Evolutionary conservation across 1,140 invertebrate genomes (phyloP), one percentile per base, ranked within the genome.

Genomic region (Drosophila arizonae): DNA sequence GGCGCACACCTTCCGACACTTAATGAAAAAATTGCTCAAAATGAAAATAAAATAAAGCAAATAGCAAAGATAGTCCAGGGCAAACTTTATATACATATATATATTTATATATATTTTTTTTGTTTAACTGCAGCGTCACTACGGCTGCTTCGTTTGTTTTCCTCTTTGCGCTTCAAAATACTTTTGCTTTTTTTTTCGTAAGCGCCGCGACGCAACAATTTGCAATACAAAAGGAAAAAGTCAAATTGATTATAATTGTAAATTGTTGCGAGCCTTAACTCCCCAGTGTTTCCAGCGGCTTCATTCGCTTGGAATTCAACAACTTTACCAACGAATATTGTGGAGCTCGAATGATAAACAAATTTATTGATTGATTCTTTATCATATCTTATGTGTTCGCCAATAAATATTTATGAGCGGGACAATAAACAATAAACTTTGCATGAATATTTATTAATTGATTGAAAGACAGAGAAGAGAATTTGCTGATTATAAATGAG

Each of bases 231-330:
- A 79, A 28, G 45, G 11, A 21, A 48, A 62, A 54, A 52, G 48
- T 73, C 65, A 79, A 87, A 82, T 87, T 88, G 79, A 88, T 87
- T 87, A 82, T 88, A 87, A 88, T 87, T 87, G 82, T 79, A 82
- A 87, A 87, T 87, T 87, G 82, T 72, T 88, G 68, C 46, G 56
- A 65, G 41, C 15, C 10, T 43, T 21, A 36, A 68, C 60, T 50
- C 50, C 9, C 24, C 57, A 64, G 68, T 65, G 68, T 79, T 78
- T 71, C 63, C 55, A 56, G 48, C 30, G 11, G 60, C 55, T 64
- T 62, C 36, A 56, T 69, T 66, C 28, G 46, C 46, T 36, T 41
- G 52, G 21, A 78, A 66, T 63, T 77, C 56, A 52, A 17, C 26
- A 60, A 33, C 48, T 55, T 46, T 51, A 5, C 21, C 41, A 24